A percentile compares a stretch with the other conserved stretches of the same genome.
phyloP scores from a whole-genome alignment of 1,140 invertebrate species.

The Calephelis virginiensis region DNA sequence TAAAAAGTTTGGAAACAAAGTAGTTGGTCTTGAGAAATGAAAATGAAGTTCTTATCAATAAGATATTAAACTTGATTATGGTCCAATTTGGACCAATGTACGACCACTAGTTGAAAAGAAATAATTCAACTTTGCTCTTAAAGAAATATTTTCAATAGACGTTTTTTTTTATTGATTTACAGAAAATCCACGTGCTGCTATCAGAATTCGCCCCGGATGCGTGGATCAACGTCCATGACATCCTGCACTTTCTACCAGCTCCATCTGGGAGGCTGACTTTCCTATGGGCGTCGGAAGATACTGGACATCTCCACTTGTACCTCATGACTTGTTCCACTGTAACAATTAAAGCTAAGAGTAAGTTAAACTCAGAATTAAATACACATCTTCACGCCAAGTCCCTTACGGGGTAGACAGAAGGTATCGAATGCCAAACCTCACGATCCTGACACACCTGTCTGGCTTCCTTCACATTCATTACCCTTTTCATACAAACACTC shows the following conservation, averaged over 20 bases:
- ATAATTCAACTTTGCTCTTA: background rate
- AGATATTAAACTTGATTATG: no score
- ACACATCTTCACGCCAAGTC: no score
- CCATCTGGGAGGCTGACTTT: conserved; percentile 80
- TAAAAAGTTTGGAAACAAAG: no score
- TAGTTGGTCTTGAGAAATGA: no score
- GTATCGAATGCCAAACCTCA: no score
- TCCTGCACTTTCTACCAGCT: conserved; percentile 88
- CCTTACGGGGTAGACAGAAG: no score
- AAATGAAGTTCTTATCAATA: no score
- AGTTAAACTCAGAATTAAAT: conserved; percentile 25
- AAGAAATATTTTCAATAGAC: background rate
- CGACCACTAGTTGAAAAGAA: no score
- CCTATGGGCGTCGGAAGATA: conserved; percentile 95
- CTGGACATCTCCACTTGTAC: conserved; percentile 95
- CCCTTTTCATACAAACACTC: no score
- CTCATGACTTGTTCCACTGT: conserved; percentile 81
- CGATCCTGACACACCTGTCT: no score
- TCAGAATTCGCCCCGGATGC: conserved; percentile 76
- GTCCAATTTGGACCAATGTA: no score
- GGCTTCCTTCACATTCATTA: no score
- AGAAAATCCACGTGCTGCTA: conserved; percentile 61
- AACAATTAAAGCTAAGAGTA: conserved; percentile 68
- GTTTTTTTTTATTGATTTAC: background rate
- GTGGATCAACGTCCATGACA: conserved; percentile 96